phyloP scores from a whole-genome alignment of 2,888 invertebrate species.

The Trachelus tabidus region DNA sequence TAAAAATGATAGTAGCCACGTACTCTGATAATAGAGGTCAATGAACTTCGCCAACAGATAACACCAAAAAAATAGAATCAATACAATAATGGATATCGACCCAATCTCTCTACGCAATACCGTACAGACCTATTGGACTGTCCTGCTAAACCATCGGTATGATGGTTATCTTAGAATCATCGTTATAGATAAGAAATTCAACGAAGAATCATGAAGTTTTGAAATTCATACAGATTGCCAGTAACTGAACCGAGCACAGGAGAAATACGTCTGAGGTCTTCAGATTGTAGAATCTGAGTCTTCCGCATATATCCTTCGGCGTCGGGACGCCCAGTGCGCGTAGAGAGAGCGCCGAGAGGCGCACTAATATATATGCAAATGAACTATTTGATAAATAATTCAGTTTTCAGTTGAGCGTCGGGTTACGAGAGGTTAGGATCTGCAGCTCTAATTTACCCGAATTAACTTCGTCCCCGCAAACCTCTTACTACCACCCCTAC shows the following conservation, averaged over 20 bases:
- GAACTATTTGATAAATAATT: constrained; percentile 48
- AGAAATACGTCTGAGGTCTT: neutral
- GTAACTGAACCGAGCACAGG: neutral
- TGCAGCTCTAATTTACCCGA: constrained; percentile 39
- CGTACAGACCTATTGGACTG: neutral
- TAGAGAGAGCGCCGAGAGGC: constrained; percentile 20
- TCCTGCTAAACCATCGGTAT: too few relatives aligned
- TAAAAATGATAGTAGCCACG: neutral
- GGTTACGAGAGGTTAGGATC: constrained; percentile 30
- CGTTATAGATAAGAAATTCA: neutral
- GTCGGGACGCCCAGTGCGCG: neutral
- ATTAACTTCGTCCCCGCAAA: constrained; percentile 29
- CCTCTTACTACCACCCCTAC: neutral
- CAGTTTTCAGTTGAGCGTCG: constrained; percentile 41
- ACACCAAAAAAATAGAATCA: neutral
- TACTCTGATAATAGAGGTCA: neutral
- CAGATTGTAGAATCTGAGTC: neutral
- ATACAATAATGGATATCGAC: neutral
- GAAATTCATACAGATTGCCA: neutral
- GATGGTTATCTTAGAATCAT: neutral
- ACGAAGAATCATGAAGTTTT: neutral
- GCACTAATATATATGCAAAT: constrained; percentile 47
- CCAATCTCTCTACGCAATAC: neutral
- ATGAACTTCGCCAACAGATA: neutral
- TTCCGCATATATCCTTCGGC: neutral